A percentile compares a stretch with the other conserved stretches of the same genome.
phyloP scores from a whole-genome alignment of 2,113 vertebrate species.

The Hippocampus abdominalis region DNA sequence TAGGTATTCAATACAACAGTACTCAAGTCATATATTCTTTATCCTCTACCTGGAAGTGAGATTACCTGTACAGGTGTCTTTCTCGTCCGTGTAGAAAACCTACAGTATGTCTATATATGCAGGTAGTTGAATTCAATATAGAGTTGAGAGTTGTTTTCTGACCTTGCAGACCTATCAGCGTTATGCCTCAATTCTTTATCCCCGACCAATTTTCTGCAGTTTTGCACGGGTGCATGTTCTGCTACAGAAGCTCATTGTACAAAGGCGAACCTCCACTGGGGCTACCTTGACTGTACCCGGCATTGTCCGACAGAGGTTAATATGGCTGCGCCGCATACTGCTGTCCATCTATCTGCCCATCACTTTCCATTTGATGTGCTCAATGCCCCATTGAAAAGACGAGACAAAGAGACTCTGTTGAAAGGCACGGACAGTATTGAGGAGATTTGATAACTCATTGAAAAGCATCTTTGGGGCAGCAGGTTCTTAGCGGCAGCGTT shows the following conservation, averaged over 20 bases:
- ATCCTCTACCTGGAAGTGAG: no score
- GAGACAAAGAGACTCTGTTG: conserved; percentile 63
- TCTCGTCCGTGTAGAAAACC: no score
- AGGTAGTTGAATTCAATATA: background rate
- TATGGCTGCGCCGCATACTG: conserved; percentile 44
- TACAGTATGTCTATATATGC: background rate
- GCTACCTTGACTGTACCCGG: conserved; percentile 46
- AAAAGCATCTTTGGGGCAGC: conserved; percentile 73
- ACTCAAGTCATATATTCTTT: no score
- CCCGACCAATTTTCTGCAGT: background rate
- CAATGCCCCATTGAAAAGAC: conserved; percentile 57
- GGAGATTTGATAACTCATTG: conserved; percentile 73
- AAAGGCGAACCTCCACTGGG: conserved; percentile 6
- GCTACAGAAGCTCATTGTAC: background rate
- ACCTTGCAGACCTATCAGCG: background rate
- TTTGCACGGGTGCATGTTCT: background rate
- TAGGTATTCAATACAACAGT: no score
- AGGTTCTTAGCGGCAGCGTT: conserved; percentile 68
- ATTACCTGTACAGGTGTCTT: no score
- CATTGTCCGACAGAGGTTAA: conserved; percentile 43
- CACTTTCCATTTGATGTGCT: conserved; percentile 63
- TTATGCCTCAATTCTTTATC: no score
- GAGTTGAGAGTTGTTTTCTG: background rate
- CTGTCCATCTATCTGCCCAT: conserved; percentile 67
- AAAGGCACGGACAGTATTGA: conserved; percentile 73